Percentiles rank a stretch among this genome's conserved stretches.
Conservation (phyloP, 2,888 invertebrate species). For the Chaetogeoica ovagalla region DNA sequence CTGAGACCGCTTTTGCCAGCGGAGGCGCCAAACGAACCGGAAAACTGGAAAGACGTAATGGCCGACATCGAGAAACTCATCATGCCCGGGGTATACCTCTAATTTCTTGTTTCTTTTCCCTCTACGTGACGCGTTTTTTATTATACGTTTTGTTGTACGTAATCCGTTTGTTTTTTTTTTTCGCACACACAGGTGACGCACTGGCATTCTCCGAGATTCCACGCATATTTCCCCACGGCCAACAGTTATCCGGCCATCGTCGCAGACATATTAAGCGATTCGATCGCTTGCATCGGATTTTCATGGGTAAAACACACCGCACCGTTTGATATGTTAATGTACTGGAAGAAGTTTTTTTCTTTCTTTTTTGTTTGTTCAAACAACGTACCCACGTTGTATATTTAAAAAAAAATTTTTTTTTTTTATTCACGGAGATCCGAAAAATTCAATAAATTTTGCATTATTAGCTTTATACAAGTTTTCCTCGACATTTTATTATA, state of each 20-base stretch:
- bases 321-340: neutral
- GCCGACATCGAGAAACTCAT: constrained; percentile 67
- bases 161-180: neutral
- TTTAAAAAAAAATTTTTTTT: no score
- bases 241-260: constrained; percentile 92
- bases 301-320: constrained; percentile 73
- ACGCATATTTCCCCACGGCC: constrained; percentile 92
- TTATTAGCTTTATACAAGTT: no score
- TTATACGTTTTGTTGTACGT: neutral
- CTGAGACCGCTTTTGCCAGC: constrained; percentile 64
- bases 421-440: no score
- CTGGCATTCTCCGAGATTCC: constrained; percentile 95
- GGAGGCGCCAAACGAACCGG: constrained; percentile 64
- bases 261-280: constrained; percentile 92
- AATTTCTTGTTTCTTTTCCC: neutral
- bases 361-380: no score
- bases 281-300: constrained; percentile 94
- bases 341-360: neutral
- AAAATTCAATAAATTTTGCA: no score
- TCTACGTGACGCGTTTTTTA: neutral
- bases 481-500: no score
- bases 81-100: constrained; percentile 63
- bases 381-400: no score
- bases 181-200: constrained; percentile 69
- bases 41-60: constrained; percentile 66